These are phyloP conservation scores for Bilobella aurantiaca DNA, from an alignment of 1,140 invertebrate genomes.

Conservation along the genomic window DNA sequence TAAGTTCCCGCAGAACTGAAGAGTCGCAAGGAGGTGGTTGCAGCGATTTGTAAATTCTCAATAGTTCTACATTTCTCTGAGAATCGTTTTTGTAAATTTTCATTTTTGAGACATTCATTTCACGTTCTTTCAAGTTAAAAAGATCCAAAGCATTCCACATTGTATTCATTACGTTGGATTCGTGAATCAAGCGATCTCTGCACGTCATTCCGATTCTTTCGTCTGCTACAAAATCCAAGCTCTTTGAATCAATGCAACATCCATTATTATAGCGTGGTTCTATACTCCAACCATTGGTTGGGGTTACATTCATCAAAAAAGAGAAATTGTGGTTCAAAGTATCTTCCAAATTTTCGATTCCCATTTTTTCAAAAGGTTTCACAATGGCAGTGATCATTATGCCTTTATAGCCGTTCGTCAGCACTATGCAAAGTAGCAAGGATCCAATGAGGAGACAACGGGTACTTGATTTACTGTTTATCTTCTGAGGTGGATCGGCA, in stretches of 20 bases:
- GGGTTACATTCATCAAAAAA: background rate
- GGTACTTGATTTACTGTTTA: background rate
- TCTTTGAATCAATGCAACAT: background rate
- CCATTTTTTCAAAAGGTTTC: background rate
- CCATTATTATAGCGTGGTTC: background rate
- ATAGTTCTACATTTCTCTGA: background rate
- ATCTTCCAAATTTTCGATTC: background rate
- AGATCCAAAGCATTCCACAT: too few relatives aligned
- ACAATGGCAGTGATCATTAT: background rate
- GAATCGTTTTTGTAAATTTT: background rate
- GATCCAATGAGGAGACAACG: background rate
- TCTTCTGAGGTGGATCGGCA: background rate
- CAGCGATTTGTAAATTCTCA: background rate
- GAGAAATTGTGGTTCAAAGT: background rate
- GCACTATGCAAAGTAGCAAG: background rate
- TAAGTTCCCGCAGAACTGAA: background rate
- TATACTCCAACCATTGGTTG: background rate
- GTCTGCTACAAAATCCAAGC: too few relatives aligned
- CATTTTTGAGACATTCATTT: background rate
- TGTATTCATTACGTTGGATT: too few relatives aligned
- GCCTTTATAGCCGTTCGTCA: background rate
- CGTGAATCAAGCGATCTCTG: too few relatives aligned
- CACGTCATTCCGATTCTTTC: too few relatives aligned
- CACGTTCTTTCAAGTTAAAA: too few relatives aligned
- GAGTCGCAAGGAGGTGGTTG: background rate